Evolutionary conservation across 2,113 vertebrate species (phyloP).

Genomic region (Pipa parva): DNA sequence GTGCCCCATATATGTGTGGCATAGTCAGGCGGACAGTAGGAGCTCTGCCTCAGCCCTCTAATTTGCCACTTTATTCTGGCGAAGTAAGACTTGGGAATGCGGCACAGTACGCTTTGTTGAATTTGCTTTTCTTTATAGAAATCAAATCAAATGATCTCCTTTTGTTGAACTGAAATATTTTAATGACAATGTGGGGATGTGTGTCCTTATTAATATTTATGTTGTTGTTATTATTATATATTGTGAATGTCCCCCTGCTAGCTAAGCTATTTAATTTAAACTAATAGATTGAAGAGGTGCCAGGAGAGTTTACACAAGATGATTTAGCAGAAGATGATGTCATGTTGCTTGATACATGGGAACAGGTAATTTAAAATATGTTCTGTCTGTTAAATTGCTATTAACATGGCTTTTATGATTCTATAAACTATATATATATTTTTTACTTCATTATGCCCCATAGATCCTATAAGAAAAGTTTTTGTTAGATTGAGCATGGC

Average conservation of each 20-base stretch:
- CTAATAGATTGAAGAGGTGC: conserved; percentile 85
- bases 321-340: conserved; percentile 92
- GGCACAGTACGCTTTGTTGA: too few species aligned
- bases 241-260: background rate
- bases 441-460: too few species aligned
- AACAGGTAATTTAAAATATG: conserved; percentile 68
- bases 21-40: too few species aligned
- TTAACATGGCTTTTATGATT: too few species aligned
- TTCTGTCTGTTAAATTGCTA: background rate
- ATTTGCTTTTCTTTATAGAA: too few species aligned
- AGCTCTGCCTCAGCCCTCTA: too few species aligned
- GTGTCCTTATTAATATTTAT: background rate
- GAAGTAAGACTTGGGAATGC: too few species aligned
- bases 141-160: too few species aligned
- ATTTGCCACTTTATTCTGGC: too few species aligned
- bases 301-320: conserved; percentile 85
- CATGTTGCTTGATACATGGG: conserved; percentile 88
- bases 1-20: too few species aligned
- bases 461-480: too few species aligned
- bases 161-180: background rate
- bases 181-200: background rate
- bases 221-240: background rate
- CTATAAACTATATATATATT: too few species aligned
- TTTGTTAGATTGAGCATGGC: background rate
- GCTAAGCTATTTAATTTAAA: background rate